These are phyloP conservation scores for Polyommatus icarus DNA, from an alignment of 2,888 invertebrate species.

Conservation along the genomic window DNA sequence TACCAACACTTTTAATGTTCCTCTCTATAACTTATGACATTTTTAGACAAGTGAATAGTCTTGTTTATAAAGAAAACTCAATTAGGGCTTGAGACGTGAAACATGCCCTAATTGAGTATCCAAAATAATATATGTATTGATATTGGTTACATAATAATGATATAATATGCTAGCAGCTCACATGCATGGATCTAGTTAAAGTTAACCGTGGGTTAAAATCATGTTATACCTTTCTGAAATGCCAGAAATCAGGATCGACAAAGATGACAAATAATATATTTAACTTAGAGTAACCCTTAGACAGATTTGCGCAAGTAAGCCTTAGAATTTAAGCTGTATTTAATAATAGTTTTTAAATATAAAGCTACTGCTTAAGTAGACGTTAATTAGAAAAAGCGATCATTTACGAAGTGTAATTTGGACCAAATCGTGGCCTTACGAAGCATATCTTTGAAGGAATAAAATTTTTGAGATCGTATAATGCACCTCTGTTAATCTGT, in stretches of 20 bases:
- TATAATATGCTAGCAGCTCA: too few species aligned
- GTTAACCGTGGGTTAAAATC: too few species aligned
- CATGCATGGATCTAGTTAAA: too few species aligned
- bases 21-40: neutral
- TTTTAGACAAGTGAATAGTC: neutral
- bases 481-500: constrained; percentile 12
- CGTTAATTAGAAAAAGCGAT: neutral
- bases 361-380: neutral
- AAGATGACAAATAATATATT: too few species aligned
- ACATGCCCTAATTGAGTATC: too few species aligned
- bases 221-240: too few species aligned
- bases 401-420: neutral
- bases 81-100: too few species aligned
- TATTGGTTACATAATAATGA: too few species aligned
- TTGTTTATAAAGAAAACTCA: neutral
- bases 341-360: neutral
- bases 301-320: too few species aligned
- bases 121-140: too few species aligned
- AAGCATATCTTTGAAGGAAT: neutral
- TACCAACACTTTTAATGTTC: neutral
- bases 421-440: constrained; percentile 14
- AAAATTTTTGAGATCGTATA: constrained; percentile 14
- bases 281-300: too few species aligned
- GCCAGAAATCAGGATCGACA: too few species aligned
- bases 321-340: neutral